Percentiles rank a stretch among this genome's conserved stretches.
phyloP scores from a whole-genome alignment of 2,113 vertebrate species.

The Gymnocephalus cernua region DNA sequence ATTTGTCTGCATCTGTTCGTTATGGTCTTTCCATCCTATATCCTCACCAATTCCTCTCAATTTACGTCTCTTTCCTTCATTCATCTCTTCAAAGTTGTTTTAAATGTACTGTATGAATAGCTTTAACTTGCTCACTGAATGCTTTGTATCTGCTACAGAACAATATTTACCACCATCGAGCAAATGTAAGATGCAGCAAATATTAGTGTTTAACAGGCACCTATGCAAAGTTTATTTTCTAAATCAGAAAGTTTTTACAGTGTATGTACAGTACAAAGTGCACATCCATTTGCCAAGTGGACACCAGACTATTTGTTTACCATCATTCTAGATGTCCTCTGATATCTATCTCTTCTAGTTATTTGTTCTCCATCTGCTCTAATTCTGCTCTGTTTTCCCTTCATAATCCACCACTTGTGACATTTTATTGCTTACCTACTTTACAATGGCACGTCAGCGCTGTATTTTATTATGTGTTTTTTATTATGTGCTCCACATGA shows the following conservation, averaged over 20 bases:
- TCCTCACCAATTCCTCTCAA: conserved; percentile 6
- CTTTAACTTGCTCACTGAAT: background rate
- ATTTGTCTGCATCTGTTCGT: conserved; percentile 26
- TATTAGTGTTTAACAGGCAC: conserved; percentile 27
- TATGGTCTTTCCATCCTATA: conserved; percentile 4
- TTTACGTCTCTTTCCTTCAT: conserved; percentile 1
- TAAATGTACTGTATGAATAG: background rate
- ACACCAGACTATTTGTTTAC: background rate
- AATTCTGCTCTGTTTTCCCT: background rate
- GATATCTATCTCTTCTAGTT: background rate
- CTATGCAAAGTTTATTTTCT: conserved; percentile 9
- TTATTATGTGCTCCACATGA: conserved; percentile 21
- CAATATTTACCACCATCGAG: background rate
- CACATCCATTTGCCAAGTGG: background rate
- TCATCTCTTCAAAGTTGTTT: background rate
- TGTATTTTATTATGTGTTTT: conserved; percentile 17
- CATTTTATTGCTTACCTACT: background rate
- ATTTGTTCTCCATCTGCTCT: background rate
- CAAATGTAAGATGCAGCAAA: conserved; percentile 15
- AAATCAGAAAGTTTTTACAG: conserved; percentile 18
- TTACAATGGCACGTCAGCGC: background rate
- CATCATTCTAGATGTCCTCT: background rate
- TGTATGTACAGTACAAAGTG: background rate
- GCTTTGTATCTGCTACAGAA: background rate
- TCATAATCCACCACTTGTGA: background rate